phyloP scores from a whole-genome alignment of 2,888 invertebrate species.

The Eupithecia abbreviata region DNA sequence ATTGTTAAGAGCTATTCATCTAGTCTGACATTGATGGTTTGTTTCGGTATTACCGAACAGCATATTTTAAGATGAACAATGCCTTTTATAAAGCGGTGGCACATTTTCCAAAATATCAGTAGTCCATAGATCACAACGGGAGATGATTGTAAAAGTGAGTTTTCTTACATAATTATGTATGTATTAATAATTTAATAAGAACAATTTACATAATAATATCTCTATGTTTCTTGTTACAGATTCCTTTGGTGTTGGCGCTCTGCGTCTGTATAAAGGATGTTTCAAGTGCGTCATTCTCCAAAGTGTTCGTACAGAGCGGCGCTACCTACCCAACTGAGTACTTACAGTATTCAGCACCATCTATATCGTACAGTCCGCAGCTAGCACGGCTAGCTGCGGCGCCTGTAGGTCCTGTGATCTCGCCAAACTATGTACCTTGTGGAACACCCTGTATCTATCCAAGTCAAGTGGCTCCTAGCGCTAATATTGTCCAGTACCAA shows the following conservation, averaged over 20 bases:
- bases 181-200: background rate
- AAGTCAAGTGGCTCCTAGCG: conserved; percentile 52
- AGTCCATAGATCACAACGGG: conserved; percentile 68
- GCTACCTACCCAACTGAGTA: conserved; percentile 55
- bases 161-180: conserved; percentile 25
- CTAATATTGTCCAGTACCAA: conserved; percentile 62
- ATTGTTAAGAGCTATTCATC: conserved; percentile 77
- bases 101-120: conserved; percentile 75
- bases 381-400: conserved; percentile 59
- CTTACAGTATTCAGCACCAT: conserved; percentile 62
- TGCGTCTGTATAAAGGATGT: conserved; percentile 51
- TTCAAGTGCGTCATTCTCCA: conserved; percentile 63
- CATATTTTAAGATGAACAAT: conserved; percentile 76
- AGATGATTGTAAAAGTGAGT: conserved; percentile 79
- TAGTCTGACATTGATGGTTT: conserved; percentile 80
- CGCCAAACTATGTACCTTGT: conserved; percentile 62
- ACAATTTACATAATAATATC: background rate
- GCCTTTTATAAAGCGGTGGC: conserved; percentile 73
- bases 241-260: conserved; percentile 50
- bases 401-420: conserved; percentile 54
- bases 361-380: conserved; percentile 52
- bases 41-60: conserved; percentile 80
- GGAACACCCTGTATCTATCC: conserved; percentile 67
- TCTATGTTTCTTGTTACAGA: conserved; percentile 57
- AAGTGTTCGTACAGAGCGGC: conserved; percentile 68